Evolutionary conservation across 2,888 invertebrate species (phyloP).

Genomic region (Oscheius myriophilus): DNA sequence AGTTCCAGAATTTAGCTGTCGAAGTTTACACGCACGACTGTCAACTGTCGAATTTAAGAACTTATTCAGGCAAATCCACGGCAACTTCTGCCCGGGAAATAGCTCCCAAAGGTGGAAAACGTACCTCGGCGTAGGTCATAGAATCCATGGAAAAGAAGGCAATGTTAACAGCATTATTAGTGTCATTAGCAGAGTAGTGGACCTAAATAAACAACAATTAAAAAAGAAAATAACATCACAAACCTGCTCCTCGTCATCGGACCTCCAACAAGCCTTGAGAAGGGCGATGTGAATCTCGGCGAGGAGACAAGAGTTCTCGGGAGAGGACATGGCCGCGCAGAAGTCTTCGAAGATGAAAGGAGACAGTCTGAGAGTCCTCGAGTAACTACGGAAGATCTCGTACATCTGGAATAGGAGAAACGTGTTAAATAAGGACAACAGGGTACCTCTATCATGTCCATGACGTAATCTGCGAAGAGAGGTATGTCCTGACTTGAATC

Average conservation of each 20-base stretch:
- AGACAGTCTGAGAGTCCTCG: slow-evolving; percentile 85
- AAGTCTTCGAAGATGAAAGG: slow-evolving; percentile 95
- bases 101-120: background rate
- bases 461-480: slow-evolving; percentile 34
- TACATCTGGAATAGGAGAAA: slow-evolving; percentile 77
- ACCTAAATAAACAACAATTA: slow-evolving; percentile 16
- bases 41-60: too few relatives aligned
- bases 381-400: slow-evolving; percentile 92
- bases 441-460: slow-evolving; percentile 48
- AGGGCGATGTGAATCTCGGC: slow-evolving; percentile 94
- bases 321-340: slow-evolving; percentile 89
- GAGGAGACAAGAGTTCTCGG: slow-evolving; percentile 84
- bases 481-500: slow-evolving; percentile 50
- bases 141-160: slow-evolving; percentile 90
- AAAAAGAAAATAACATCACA: slow-evolving; percentile 73
- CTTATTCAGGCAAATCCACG: too few relatives aligned
- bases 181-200: slow-evolving; percentile 79
- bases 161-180: slow-evolving; percentile 95
- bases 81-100: too few relatives aligned
- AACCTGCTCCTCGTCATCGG: slow-evolving; percentile 86
- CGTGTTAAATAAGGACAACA: background rate
- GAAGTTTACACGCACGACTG: too few relatives aligned
- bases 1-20: too few relatives aligned
- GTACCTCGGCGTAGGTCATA: slow-evolving; percentile 93
- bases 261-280: slow-evolving; percentile 84